These are phyloP conservation scores for Hyperoplus lanceolatus DNA, from an alignment of 2,797 vertebrate species.

Conservation along the genomic window DNA sequence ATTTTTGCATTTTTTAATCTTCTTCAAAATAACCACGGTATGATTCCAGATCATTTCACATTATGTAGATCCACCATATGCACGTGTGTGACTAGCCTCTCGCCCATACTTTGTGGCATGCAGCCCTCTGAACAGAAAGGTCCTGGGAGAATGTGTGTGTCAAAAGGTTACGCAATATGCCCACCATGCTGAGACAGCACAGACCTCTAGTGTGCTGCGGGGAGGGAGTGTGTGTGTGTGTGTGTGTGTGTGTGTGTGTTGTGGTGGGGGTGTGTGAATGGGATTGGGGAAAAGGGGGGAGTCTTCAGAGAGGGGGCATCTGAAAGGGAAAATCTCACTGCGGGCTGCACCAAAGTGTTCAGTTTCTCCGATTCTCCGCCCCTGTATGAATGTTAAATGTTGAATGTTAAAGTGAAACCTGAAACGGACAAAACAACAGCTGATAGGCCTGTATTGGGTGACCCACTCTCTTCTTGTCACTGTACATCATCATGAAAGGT, in stretches of 20 bases:
- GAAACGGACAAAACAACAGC: conserved; percentile 34
- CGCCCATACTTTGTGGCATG: conserved; percentile 23
- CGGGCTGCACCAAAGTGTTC: conserved; percentile 67
- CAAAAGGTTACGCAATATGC: conserved; percentile 85
- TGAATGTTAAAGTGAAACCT: conserved; percentile 65
- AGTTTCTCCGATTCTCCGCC: conserved; percentile 65
- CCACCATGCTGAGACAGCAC: conserved; percentile 77
- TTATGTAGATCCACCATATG: not conserved
- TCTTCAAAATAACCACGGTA: not conserved
- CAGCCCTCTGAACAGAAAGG: conserved; percentile 54
- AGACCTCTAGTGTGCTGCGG: conserved; percentile 81
- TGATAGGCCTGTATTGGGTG: conserved; percentile 48
- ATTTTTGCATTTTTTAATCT: not conserved
- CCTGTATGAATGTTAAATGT: conserved; percentile 64
- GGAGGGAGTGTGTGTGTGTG: conserved; percentile 51
- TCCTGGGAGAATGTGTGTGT: conserved; percentile 77
- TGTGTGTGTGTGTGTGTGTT: conserved; percentile 47
- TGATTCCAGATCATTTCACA: not conserved
- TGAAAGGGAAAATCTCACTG: conserved; percentile 70
- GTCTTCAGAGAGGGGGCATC: conserved; percentile 53
- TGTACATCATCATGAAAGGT: conserved; percentile 78
- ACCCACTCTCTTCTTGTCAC: conserved; percentile 40
- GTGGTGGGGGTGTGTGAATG: conserved; percentile 72
- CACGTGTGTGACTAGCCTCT: conserved; percentile 16
- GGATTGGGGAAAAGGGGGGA: conserved; percentile 55